These are phyloP conservation scores for Emys orbicularis DNA, from an alignment of 2,797 vertebrate genomes.

Conservation along the genomic window DNA sequence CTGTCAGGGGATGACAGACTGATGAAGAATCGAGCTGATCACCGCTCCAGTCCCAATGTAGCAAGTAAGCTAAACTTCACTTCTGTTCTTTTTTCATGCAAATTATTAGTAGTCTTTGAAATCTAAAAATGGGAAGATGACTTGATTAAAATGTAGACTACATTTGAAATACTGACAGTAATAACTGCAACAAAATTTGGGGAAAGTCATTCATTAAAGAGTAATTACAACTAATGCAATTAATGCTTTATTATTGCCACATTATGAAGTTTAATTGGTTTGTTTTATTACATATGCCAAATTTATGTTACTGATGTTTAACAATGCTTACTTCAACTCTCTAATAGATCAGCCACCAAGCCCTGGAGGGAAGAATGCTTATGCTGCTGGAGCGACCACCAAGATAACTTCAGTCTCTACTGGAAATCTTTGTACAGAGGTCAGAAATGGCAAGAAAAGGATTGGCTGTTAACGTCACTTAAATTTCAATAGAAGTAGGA, in stretches of 20 bases:
- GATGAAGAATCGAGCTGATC: conserved; percentile 93
- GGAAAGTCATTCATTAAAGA: background rate
- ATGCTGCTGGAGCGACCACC: conserved; percentile 89
- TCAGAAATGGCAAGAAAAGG: conserved; percentile 78
- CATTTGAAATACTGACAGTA: background rate
- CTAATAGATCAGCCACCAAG: conserved; percentile 94
- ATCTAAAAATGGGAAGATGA: background rate
- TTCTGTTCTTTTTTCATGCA: background rate
- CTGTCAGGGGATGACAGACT: conserved; percentile 91
- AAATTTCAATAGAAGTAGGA: background rate
- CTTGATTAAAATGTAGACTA: background rate
- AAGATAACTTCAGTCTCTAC: conserved; percentile 99
- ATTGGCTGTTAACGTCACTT: conserved; percentile 11
- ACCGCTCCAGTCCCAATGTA: conserved; percentile 98
- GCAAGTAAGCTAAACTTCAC: conserved; percentile 88
- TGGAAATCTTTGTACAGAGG: conserved; percentile 96
- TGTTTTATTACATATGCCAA: conserved; percentile 23
- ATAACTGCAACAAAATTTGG: background rate
- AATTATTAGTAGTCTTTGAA: background rate
- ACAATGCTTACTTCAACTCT: conserved; percentile 37
- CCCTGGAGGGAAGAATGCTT: conserved; percentile 90
- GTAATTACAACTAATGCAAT: background rate
- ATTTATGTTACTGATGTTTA: background rate
- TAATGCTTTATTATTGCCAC: conserved; percentile 5
- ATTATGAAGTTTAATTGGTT: conserved; percentile 17